Evolutionary conservation across 2,113 vertebrate species (phyloP), one percentile per base, ranked within the genome.

Genomic region (Thermophis baileyi): DNA sequence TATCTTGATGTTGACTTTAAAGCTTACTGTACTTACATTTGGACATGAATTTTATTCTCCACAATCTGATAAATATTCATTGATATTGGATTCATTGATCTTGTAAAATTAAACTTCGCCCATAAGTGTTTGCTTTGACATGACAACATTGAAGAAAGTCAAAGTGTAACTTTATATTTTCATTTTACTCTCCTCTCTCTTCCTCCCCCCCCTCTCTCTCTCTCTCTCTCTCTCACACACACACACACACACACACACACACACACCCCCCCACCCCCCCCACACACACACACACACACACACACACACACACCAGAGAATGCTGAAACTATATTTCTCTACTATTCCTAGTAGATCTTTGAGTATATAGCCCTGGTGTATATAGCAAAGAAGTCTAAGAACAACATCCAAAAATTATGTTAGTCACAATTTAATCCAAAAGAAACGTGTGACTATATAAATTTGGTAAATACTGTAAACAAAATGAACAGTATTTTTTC

Each of bases 51-150:
- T 92, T 94, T 44, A 93, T 93, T 91, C 69, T 89, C 88, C 53
- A 47, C 35, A 69, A 91, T 88, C 91, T 94, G 95, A 96, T 87
- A 95, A 96, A 30, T 69, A 94, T 94, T 95, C 95, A 85, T 95
- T 94, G n/a, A n/a, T n/a, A n/a, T 85, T 91, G 74, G 69, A 89
- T 90, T 53, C 88, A 90, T 35, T 93, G 85, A 35, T 85, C 53
- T 54, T 51, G 96, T 87, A 87, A 91, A 85, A 93, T 63, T 85
- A 92, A 92, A 94, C 85, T 95, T 95, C 90, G 88, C 88, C 89
- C 30, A 57, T 86, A 47, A 86, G 24, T 35, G 81, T 57, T 46
- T 87, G 44, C 69, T 89, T 57, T 93, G 30, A 44, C 24, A 69
- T 30, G 57, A 69, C 47, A 86, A 85, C 4, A 57, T 1, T 44